Conservation (phyloP, 2,113 vertebrate species). For the Scolopax mira region DNA sequence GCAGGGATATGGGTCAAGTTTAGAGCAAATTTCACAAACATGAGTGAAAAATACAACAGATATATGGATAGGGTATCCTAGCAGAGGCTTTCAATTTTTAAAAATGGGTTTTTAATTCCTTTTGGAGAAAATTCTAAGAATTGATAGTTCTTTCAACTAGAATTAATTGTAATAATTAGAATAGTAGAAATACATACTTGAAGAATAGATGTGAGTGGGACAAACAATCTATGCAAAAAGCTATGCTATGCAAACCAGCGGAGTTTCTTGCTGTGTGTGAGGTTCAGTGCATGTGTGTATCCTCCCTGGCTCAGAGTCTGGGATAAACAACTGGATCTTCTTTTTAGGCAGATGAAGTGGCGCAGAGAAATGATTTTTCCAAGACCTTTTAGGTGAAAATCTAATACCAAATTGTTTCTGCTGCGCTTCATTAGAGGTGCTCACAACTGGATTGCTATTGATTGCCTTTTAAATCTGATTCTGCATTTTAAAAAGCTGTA, state of each 20-base stretch:
- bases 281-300: background rate
- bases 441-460: conserved; percentile 3
- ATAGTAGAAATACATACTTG: background rate
- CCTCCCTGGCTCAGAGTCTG: background rate
- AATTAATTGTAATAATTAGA: background rate
- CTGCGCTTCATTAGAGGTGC: background rate
- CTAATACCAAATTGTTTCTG: conserved; percentile 15
- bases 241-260: background rate
- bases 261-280: background rate
- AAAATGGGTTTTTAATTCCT: background rate
- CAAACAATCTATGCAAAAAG: background rate
- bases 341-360: background rate
- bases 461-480: conserved; percentile 36
- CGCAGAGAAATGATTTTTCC: background rate
- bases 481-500: conserved; percentile 18
- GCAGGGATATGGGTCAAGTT: no score
- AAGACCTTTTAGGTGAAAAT: conserved; percentile 20
- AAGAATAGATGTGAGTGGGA: background rate
- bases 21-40: background rate
- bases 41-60: background rate
- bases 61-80: background rate
- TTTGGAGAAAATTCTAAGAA: background rate
- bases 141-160: background rate
- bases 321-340: background rate
- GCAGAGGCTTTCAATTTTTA: background rate